Base-by-base conservation (phyloP, 2,797 vertebrate genomes). In the Paguma larvata region DNA sequence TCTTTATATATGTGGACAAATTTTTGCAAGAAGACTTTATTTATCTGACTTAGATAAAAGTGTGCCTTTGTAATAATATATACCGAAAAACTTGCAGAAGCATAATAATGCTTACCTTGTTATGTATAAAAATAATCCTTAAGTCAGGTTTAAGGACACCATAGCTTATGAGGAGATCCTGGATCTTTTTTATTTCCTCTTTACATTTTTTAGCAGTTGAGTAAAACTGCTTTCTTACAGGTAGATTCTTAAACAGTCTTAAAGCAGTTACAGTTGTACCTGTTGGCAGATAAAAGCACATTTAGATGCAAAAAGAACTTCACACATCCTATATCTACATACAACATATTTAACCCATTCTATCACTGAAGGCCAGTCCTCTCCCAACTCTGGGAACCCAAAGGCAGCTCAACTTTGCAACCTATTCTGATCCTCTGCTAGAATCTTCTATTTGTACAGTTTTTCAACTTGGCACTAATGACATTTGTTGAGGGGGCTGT, bases 181-280 rank as follows among this genome's bases (percentile, higher is more conserved):
- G 99, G n/a, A 99, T 91, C 96, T 99, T 99, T 99, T 99, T 99
- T 80, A 99, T 98, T 82, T 99, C 99, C 75, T 99, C 99, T 97
- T 99, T 99, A 98, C 99, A 99, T 98, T 99, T 99, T 98, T 99
- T 99, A 65, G 96, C 97, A 48, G 99, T 99, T 84, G 99, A 99
- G 85, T 99, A 99, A 98, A 99, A 99, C 86, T 99, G 99, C 32
- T 99, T 99, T 97, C 99, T 99, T 97, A 99, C 99, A 8, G 99
- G 99, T 51, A 99, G 99, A 97, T 99, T 99, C 98, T 99, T 99
- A 97, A 99, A 99, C 90, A 99, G 98, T 98, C 98, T 99, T 88
- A 99, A 97, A 23, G 98, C 99, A 41, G 99, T 99, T 93, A 99
- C 99, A 8, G 99, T 99, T 59, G 99, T 99, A 87, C 99, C 99